Evolutionary conservation across 2,888 invertebrate genomes (phyloP).

Genomic region (Thyatira batis): DNA sequence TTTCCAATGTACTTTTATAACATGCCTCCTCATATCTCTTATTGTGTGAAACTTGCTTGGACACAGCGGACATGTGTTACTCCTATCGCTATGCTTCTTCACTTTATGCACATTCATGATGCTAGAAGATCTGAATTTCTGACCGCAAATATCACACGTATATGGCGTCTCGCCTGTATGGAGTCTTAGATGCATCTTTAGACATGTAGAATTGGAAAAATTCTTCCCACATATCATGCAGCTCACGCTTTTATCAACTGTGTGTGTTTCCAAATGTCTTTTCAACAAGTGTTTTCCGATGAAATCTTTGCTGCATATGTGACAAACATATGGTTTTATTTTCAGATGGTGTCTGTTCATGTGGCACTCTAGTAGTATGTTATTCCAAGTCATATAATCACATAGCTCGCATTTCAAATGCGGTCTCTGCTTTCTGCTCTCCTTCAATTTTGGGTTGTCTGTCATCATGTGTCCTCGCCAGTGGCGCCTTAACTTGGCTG

Average conservation of each 20-base stretch:
- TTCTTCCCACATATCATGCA: constrained; percentile 22
- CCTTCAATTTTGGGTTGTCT: constrained; percentile 4
- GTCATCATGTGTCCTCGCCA: constrained; percentile 2
- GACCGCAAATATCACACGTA: constrained; percentile 27
- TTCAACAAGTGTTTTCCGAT: constrained; percentile 24
- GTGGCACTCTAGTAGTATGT: constrained; percentile 23
- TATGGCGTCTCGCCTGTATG: constrained; percentile 23
- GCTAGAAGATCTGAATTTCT: constrained; percentile 30
- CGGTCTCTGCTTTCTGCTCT: constrained; percentile 5
- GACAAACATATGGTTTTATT: constrained; percentile 26
- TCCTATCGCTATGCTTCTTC: background rate
- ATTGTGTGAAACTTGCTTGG: background rate
- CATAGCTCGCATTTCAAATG: constrained; percentile 19
- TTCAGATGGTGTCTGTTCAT: constrained; percentile 28
- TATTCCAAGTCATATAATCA: constrained; percentile 14
- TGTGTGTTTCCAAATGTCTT: constrained; percentile 21
- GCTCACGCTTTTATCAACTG: constrained; percentile 6
- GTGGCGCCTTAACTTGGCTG: background rate
- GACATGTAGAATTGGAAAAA: constrained; percentile 19
- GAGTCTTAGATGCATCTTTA: constrained; percentile 25
- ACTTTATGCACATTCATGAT: constrained; percentile 7
- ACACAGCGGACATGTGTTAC: background rate
- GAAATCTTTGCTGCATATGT: constrained; percentile 23
- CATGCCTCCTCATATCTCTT: constrained; percentile 13
- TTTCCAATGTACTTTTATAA: constrained; percentile 15